A percentile compares a stretch with the other conserved stretches of the same genome.
These are phyloP conservation scores for Molorchus minor DNA, from an alignment of 2,888 invertebrate species.

Conservation along the genomic window DNA sequence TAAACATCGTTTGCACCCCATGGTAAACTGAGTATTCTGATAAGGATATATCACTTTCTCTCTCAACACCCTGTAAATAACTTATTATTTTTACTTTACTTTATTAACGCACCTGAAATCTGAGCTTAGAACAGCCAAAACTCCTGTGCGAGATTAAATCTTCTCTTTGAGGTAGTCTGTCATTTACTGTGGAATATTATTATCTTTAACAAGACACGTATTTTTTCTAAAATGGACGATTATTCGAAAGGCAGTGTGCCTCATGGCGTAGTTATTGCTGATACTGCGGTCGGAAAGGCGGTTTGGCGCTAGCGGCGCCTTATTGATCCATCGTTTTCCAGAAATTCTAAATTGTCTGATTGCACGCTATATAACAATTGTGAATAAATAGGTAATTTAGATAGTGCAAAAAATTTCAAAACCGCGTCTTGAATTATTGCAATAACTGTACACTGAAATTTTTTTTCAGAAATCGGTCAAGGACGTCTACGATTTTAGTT, in stretches of 20 bases:
- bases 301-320: conserved; percentile 30
- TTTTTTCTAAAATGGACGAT: conserved; percentile 28
- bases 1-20: too few relatives aligned
- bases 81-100: too few relatives aligned
- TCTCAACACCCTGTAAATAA: too few relatives aligned
- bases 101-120: conserved; percentile 10
- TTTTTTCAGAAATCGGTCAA: too few relatives aligned
- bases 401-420: too few relatives aligned
- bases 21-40: too few relatives aligned
- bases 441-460: too few relatives aligned
- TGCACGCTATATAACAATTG: background rate
- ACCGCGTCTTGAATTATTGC: too few relatives aligned
- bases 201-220: conserved; percentile 5
- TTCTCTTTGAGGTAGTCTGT: background rate
- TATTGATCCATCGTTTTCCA: conserved; percentile 32
- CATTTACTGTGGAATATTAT: conserved; percentile 6
- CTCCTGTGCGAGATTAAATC: background rate
- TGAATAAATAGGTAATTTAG: too few relatives aligned
- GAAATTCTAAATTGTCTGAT: conserved; percentile 6
- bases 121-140: background rate
- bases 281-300: conserved; percentile 33
- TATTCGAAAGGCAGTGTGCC: conserved; percentile 26
- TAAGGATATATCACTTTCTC: too few relatives aligned
- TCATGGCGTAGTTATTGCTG: conserved; percentile 36
- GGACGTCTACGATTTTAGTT: too few relatives aligned